Evolutionary conservation across 2,888 invertebrate genomes (phyloP).

Genomic region (Muscina levida): DNA sequence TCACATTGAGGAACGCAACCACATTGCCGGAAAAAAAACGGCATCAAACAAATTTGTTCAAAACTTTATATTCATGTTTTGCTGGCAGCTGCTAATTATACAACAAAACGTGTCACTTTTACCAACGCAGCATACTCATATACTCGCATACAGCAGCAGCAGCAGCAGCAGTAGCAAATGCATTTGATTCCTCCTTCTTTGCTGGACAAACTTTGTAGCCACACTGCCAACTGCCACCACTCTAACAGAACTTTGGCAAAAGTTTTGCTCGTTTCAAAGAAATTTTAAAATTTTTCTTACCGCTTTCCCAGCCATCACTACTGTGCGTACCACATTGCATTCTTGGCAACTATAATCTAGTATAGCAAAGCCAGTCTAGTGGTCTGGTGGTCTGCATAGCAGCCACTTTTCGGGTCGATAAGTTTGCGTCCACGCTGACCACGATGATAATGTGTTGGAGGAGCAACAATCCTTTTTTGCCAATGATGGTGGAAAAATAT

Average conservation of each 20-base stretch:
- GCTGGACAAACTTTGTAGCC: constrained; percentile 48
- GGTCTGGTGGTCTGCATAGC: background rate
- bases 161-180: constrained; percentile 37
- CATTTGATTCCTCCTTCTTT: constrained; percentile 37
- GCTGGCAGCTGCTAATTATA: constrained; percentile 64
- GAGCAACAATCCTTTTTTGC: background rate
- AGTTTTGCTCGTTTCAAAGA: constrained; percentile 40
- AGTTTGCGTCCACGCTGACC: constrained; percentile 12
- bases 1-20: constrained; percentile 28
- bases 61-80: constrained; percentile 54
- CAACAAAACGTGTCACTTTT: constrained; percentile 53
- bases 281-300: constrained; percentile 44
- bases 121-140: constrained; percentile 25
- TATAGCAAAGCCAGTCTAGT: background rate
- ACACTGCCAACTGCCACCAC: constrained; percentile 41
- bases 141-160: background rate
- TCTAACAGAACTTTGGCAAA: constrained; percentile 20
- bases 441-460: constrained; percentile 3
- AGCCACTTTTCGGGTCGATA: background rate
- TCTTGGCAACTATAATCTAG: too few relatives aligned
- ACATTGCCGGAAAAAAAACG: background rate
- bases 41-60: background rate
- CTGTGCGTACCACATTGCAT: too few relatives aligned
- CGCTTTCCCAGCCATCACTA: too few relatives aligned
- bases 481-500: background rate